phyloP scores from a whole-genome alignment of 2,113 vertebrate species.

The Myotis davidii region DNA sequence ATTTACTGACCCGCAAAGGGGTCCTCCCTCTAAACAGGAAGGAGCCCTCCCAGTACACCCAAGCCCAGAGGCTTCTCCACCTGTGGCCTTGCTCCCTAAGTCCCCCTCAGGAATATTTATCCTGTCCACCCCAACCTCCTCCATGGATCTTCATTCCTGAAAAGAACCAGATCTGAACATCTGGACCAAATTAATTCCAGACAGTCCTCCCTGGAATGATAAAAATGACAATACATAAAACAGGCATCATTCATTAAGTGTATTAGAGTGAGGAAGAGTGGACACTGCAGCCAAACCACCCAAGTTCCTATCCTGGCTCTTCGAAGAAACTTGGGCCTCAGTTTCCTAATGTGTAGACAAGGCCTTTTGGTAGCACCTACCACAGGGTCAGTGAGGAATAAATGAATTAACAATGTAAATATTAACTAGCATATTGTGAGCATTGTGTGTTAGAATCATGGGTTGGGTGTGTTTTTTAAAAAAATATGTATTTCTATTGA shows the following conservation, averaged over 20 bases:
- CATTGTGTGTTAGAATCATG: not conserved
- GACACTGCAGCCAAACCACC: not conserved
- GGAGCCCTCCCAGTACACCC: not conserved
- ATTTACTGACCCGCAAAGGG: not conserved
- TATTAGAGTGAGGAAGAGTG: not conserved
- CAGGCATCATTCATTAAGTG: not conserved
- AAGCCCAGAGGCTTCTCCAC: not conserved
- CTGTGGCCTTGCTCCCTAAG: not conserved
- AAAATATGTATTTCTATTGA: too few species aligned
- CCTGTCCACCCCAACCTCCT: not conserved
- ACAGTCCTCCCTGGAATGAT: not conserved
- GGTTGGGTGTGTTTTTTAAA: too few species aligned
- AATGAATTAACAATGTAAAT: not conserved
- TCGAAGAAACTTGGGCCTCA: not conserved
- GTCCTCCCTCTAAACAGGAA: not conserved
- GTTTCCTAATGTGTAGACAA: not conserved
- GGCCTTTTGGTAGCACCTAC: not conserved
- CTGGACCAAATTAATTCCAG: not conserved
- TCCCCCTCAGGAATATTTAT: not conserved
- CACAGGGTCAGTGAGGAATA: not conserved
- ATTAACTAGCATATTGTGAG: not conserved
- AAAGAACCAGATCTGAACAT: not conserved
- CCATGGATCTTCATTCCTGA: not conserved
- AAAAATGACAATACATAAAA: constrained; percentile 1
- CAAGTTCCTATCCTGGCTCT: not conserved